Base-by-base conservation (phyloP, 2,888 invertebrate species). In the Philereme transversata region DNA sequence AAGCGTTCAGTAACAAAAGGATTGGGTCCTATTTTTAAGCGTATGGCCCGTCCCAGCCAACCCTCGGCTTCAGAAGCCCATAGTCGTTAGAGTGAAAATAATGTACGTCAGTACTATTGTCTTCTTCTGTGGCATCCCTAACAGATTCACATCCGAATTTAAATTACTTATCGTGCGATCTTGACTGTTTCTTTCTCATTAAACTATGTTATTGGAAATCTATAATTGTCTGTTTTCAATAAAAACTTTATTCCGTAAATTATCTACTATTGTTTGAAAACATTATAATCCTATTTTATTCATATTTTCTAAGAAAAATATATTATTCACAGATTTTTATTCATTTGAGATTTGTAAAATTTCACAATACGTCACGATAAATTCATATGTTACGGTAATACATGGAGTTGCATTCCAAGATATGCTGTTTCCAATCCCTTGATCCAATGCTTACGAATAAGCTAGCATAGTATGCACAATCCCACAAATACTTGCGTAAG, bases 121-220 rank as follows among this genome's bases (percentile, higher is more conserved):
- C 10, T 4, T 40, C 40, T 40, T 48, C 48, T 41, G 48, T 57
- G 50, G 57, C 34, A 69, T 76, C 76, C 67, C 70, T 73, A 75
- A 73, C 71, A 78, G 77, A 81, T 75, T 78, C 76, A 77, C 73
- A 74, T 67, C 69, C 65, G 69, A 75, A 83, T 81, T 81, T 79
- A 77, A 79, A 81, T 82, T 76, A 78, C 75, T 79, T 62, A 65
- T 63, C 57, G 53, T 35, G 40, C 22, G 35, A 51, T 56, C 60
- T 52, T 46, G 45, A 44, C 44, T 60, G 60, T 49, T 60, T 58
- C 51, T 49, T 61, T 60, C 54, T 61, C 59, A 64, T 64, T 61
- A 56, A 59, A 61, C 57, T 53, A 52, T 34, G 34, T 48, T 40
- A 60, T 48, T 36, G 9, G 34, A 11, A 41, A 38, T 41, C 11